Conservation (phyloP, 2,888 invertebrate genomes). For the Chymomyza amoena region DNA sequence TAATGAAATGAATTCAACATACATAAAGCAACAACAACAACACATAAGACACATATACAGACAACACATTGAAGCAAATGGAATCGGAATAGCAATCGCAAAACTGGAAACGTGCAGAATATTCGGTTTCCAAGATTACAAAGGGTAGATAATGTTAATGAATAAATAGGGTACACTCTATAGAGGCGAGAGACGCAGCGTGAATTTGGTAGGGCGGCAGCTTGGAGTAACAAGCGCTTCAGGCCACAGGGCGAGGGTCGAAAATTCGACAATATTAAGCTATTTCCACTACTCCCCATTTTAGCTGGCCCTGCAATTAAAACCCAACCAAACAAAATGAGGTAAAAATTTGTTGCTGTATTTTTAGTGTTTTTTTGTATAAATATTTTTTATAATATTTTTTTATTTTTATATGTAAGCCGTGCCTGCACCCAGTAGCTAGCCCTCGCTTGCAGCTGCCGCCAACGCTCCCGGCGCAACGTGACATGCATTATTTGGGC, state of each 20-base stretch:
- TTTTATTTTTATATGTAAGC: neutral
- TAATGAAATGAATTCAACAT: conserved; percentile 66
- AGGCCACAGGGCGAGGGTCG: conserved; percentile 29
- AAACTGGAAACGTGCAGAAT: conserved; percentile 51
- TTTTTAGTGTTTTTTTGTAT: conserved; percentile 26
- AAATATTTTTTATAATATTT: neutral
- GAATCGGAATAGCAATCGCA: conserved; percentile 10
- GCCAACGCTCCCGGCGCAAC: conserved; percentile 40
- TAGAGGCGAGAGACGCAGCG: neutral
- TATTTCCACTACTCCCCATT: conserved; percentile 23
- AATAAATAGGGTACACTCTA: conserved; percentile 41
- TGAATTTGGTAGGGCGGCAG: conserved; percentile 13
- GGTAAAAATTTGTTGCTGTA: conserved; percentile 31
- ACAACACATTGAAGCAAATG: conserved; percentile 16
- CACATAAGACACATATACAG: conserved; percentile 30
- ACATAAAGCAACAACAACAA: conserved; percentile 12
- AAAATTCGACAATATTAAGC: conserved; percentile 68
- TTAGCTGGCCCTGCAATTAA: conserved; percentile 56
- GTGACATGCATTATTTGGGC: conserved; percentile 61
- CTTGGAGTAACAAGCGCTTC: conserved; percentile 3
- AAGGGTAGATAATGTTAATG: conserved; percentile 71
- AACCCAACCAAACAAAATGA: conserved; percentile 46
- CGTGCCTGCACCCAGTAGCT: neutral
- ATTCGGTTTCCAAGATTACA: conserved; percentile 49
- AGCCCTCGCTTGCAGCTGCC: conserved; percentile 43